Base-by-base conservation (phyloP, 2,113 vertebrate species). In the Syngnathus typhle region DNA sequence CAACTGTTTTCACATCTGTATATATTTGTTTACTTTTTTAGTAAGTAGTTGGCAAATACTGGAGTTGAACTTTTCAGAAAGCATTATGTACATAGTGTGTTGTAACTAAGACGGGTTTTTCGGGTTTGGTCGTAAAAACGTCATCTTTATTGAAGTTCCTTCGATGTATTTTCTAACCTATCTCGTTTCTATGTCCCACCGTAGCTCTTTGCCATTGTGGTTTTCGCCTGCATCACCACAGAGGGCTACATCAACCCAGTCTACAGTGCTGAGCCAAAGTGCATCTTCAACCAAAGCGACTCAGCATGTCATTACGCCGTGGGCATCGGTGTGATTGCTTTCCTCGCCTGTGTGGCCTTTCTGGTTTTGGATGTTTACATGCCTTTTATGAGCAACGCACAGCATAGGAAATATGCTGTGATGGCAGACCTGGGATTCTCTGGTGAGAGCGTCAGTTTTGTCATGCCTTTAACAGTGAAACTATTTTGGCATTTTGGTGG, bases 121-220 rank as follows among this genome's bases (percentile, higher is more conserved):
- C 23, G 11, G 0, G 3, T 27, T 55, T 32, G 54, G 54, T 55
- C 27, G 54, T 13, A 12, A 27, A 55, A 12, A 55, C 13, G 13
- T 3, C 11, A 7, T 2, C 9, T 54, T 9, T 32, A 21, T 55
- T 19, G 12, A 1, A 3, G n/a, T 54, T 21, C 21, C 19, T 21
- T 32, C 19, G 3, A 44, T 62, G n/a, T 44, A 41, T 43, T 43
- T 18, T 0, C 21, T 7, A 0, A 32, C 6, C 0, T 55, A 11
- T 43, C 6, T 23, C 18, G 52, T 51, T 39, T 47, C 7, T 52
- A 12, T 74, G 18, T 73, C 19, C 71, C 27, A 6, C 39, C 65
- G 15, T 11, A 89, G 95, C 1, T 96, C 19, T 95, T 96, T n/a
- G 90, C 93, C 32, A 70, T 96, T 55, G 89, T 96, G 27, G 95